Conservation (phyloP, 2,888 invertebrate genomes). For the Trypoxylon attenuatum region DNA sequence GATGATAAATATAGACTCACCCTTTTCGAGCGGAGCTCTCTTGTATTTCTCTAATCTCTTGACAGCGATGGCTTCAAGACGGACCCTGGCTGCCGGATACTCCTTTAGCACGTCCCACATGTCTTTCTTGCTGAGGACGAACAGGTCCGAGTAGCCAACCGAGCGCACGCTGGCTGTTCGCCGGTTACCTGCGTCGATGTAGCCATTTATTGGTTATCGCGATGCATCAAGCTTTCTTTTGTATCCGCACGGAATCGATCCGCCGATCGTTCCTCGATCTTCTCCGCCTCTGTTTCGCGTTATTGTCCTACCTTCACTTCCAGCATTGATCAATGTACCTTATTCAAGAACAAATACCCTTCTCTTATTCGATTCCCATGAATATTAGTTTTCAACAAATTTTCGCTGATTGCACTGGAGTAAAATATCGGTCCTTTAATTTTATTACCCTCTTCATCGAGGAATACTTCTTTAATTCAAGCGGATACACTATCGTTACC, state of each 20-base stretch:
- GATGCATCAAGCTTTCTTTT: constrained; percentile 62
- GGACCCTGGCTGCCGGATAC: constrained; percentile 94
- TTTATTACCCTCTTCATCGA: too few species aligned
- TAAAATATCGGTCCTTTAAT: too few species aligned
- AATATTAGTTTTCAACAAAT: neutral
- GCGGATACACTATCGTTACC: too few species aligned
- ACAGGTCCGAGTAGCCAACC: constrained; percentile 98
- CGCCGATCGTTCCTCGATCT: constrained; percentile 24
- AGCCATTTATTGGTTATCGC: constrained; percentile 74
- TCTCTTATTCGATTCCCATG: neutral
- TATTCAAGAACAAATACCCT: neutral
- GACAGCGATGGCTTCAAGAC: constrained; percentile 97
- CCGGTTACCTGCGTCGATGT: constrained; percentile 88
- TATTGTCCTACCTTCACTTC: constrained; percentile 8
- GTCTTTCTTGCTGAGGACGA: constrained; percentile 98
- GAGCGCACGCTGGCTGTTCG: constrained; percentile 98
- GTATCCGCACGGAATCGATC: constrained; percentile 48
- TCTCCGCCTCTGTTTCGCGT: constrained; percentile 1
- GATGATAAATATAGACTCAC: constrained; percentile 77
- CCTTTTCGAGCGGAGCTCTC: constrained; percentile 94
- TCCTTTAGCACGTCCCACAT: constrained; percentile 99
- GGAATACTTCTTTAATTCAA: too few species aligned
- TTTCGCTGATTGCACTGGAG: neutral
- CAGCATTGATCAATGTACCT: neutral
- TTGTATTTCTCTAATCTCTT: constrained; percentile 98